A percentile compares a stretch with the other conserved stretches of the same genome.
Conservation (phyloP, 2,888 invertebrate species). For the Ochlodes sylvanus region DNA sequence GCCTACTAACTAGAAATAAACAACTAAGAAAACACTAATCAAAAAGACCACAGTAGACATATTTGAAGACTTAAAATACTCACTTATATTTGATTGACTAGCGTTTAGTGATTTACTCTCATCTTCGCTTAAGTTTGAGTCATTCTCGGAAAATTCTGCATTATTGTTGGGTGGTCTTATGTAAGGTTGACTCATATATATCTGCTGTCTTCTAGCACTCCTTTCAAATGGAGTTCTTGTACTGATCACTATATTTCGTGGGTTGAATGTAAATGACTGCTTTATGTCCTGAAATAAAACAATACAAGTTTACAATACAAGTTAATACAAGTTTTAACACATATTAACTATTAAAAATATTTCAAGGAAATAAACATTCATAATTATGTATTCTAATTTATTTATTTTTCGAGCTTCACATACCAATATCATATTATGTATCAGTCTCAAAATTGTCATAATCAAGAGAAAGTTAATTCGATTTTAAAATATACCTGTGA, state of each 20-base stretch:
- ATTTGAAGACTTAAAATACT: conserved; percentile 42
- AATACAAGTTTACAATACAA: no score
- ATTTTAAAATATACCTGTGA: conserved; percentile 61
- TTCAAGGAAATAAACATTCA: not conserved
- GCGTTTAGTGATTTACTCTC: conserved; percentile 71
- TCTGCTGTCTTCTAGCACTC: conserved; percentile 52
- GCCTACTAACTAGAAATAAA: no score
- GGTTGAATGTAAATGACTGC: conserved; percentile 67
- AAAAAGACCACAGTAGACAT: no score
- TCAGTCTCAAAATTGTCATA: no score
- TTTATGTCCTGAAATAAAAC: conserved; percentile 60
- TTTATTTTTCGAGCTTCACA: no score
- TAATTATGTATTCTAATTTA: no score
- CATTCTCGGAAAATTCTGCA: conserved; percentile 71
- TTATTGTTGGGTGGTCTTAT: conserved; percentile 56
- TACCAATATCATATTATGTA: no score
- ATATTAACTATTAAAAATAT: not conserved
- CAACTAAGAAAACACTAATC: no score
- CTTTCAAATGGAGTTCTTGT: conserved; percentile 54
- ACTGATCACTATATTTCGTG: conserved; percentile 64
- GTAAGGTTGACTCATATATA: conserved; percentile 65
- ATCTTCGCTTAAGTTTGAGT: conserved; percentile 73
- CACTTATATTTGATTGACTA: conserved; percentile 73
- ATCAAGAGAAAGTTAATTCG: not conserved
- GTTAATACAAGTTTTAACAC: not conserved